Percentiles rank a stretch among this genome's conserved stretches.
Conservation (phyloP, 2,113 vertebrate species). For the Anser cygnoides region DNA sequence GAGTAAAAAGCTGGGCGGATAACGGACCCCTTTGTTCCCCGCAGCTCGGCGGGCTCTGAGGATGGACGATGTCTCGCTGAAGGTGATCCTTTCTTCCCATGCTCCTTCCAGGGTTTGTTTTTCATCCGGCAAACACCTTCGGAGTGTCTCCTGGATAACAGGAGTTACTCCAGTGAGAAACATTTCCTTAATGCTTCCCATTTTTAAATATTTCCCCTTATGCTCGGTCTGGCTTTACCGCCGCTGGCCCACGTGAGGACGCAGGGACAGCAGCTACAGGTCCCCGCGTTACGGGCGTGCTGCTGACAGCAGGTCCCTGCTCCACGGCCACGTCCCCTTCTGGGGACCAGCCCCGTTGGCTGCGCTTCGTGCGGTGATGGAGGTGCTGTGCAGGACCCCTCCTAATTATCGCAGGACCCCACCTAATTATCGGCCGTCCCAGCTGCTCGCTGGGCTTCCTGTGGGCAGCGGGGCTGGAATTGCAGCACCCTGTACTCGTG, state of each 20-base stretch:
- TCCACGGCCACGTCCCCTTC: not conserved
- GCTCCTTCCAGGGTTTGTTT: conserved; percentile 1
- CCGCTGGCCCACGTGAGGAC: fast-evolving
- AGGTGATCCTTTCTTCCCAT: not conserved
- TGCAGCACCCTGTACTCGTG: conserved; percentile 22
- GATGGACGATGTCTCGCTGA: not conserved
- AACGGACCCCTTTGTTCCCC: not conserved
- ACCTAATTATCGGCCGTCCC: not conserved
- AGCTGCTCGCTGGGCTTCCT: conserved; percentile 27
- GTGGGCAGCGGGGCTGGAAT: conserved; percentile 4
- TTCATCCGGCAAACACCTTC: not conserved
- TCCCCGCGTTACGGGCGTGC: not conserved
- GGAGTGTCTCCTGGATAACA: not conserved
- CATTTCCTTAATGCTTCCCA: not conserved
- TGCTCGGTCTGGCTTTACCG: too few species aligned
- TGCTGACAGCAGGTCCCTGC: not conserved
- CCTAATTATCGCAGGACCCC: not conserved
- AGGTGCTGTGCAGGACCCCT: not conserved
- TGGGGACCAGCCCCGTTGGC: not conserved
- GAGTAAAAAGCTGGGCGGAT: not conserved
- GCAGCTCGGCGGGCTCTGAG: fast-evolving
- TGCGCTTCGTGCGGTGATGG: not conserved
- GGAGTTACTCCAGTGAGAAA: not conserved
- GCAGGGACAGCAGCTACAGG: too few species aligned
- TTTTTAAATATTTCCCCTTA: not conserved